Evolutionary conservation across 2,113 vertebrate genomes (phyloP), one percentile per base, ranked within the genome.

Genomic region (Camelus dromedarius): DNA sequence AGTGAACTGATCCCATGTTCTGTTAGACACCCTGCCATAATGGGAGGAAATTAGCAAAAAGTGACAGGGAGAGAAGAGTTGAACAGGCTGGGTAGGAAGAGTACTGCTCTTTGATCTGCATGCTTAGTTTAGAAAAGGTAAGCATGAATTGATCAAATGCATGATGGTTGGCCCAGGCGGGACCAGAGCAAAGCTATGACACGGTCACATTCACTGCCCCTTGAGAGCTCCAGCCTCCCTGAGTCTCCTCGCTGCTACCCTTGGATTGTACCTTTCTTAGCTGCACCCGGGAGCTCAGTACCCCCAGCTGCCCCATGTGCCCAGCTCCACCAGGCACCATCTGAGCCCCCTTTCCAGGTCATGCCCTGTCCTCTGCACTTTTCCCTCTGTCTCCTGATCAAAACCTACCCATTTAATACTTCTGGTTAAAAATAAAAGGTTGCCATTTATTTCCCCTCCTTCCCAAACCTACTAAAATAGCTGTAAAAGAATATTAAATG

Each of bases 91-190:
- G 6, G 62, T 18, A 60, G n/a, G 14, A 87, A 69, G 26, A 69
- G 35, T 22, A 32, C 85, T 38, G 24, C 18, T 69, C 79, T 66
- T 75, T 60, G 64, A 67, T 18, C 12, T n/a, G 58, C 18, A 38
- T 52, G 69, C 90, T 85, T n/a, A 66, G 66, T 76, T 73, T 69
- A 50, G 75, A 80, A 93, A 87, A 87, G 67, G 12, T n/a, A 67
- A 38, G 15, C 42, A 48, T 62, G 32, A 64, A 28, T 19, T 69
- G 66, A 54, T 35, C 5, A n/a, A 10, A 6, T 20, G 11, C 50
- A 8, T n/a, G 26, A n/a, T n/a, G 19, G 30, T 24, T 73, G 48
- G 48, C 22, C 15, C 79, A 70, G 62, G 73, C n/a, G 88, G 38
- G n/a, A 64, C 18, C 10, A 86, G 66, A 86, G n/a, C 50, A 54